A percentile compares a stretch with the other conserved stretches of the same genome.
These are phyloP conservation scores for Xenopus laevis DNA, from an alignment of 2,113 vertebrate species.

Conservation along the genomic window DNA sequence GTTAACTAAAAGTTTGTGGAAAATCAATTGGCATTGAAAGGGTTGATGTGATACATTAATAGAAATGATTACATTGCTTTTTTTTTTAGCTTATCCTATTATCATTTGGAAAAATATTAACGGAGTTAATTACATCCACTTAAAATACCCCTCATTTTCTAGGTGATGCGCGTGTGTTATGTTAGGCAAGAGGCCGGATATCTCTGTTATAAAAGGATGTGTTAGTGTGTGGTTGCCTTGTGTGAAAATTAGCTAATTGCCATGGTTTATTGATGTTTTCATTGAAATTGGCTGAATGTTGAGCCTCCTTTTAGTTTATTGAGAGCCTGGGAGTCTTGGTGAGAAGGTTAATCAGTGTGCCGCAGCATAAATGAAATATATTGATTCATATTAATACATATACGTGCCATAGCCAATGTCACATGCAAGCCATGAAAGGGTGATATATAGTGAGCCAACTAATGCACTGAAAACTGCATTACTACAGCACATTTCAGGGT, in stretches of 20 bases:
- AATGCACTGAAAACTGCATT: too few species aligned
- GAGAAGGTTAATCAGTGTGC: constrained; percentile 2
- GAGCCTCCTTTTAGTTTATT: neutral
- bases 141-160: neutral
- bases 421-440: too few species aligned
- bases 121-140: too few species aligned
- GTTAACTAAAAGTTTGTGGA: too few species aligned
- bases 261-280: constrained; percentile 22
- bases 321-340: constrained; percentile 4
- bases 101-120: too few species aligned
- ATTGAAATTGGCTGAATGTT: constrained; percentile 7
- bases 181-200: neutral
- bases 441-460: too few species aligned
- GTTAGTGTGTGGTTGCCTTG: neutral
- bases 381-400: constrained; percentile 5
- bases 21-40: too few species aligned
- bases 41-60: too few species aligned
- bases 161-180: neutral
- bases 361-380: constrained; percentile 16
- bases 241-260: constrained; percentile 1
- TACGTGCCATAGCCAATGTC: too few species aligned
- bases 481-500: too few species aligned
- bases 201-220: neutral
- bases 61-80: too few species aligned
- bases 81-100: too few species aligned